Base-by-base conservation (phyloP, 2,113 vertebrate genomes). In the Coptodon bakossiorum region DNA sequence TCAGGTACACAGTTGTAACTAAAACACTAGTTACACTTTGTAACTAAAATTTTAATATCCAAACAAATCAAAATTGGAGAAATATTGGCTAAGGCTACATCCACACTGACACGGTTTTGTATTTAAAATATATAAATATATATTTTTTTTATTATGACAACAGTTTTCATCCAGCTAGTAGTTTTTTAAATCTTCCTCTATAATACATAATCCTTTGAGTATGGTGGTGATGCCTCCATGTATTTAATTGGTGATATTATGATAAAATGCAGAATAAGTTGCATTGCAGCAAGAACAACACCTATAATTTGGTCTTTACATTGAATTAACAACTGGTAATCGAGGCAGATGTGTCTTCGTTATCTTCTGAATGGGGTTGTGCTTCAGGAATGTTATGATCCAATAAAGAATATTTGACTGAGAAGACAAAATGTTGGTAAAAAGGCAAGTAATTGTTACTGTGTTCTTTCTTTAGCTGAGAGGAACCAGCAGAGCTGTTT, bases 1-100 rank as follows among this genome's bases (percentile, higher is more conserved):
- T 96, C 98, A 96, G 98, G 98, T 99, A 93, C 5, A 80, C 10
- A 5, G 6, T 80, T 56, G 31, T 66, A 66, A 66, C 61, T 66
- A 13, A 13, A 38, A 38, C 19, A 66, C 10, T 66, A 66, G 6
- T 66, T 66, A 66, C 43, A 12, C 53, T 84, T 83, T 40, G 7
- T 31, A 22, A 71, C 7, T 24, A 19, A 7, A 16, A 36, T 0
- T 13, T 1, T 27, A 73, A 9, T 27, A 45, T 29, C 40, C 40
- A 5, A 5, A 73, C 40, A 48, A 48, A 76, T 27, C 22, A 29
- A 48, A 76, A 45, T 48, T 48, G 24, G 68, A 76, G 68, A 48
- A 76, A 76, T 76, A 29, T 48, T 76, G 22, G 24, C 40, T 76
- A 48, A 7, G 68, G 40, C 40, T 45, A 27, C 22, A 22, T 68